Evolutionary conservation across 2,797 vertebrate species (phyloP).

Genomic region (Cryptoprocta ferox): DNA sequence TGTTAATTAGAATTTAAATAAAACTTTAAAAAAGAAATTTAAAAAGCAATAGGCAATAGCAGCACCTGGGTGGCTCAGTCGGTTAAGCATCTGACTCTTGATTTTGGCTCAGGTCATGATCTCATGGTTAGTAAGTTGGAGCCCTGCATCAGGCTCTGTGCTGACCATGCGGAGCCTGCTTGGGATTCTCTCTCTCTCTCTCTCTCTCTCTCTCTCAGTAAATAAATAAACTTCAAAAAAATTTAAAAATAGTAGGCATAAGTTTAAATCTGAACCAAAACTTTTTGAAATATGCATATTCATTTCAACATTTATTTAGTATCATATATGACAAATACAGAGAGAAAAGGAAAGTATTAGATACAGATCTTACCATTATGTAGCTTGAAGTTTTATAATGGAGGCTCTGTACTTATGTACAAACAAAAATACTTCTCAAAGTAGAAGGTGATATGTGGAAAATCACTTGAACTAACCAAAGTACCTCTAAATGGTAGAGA

Average conservation of each 20-base stretch:
- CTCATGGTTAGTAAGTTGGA: too few relatives aligned
- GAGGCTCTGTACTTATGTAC: not conserved
- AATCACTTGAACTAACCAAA: not conserved
- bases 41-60: not conserved
- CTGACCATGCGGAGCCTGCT: too few relatives aligned
- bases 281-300: conserved; percentile 9
- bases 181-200: too few relatives aligned
- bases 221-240: not conserved
- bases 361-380: not conserved
- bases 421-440: not conserved
- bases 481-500: not conserved
- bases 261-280: conserved; percentile 13
- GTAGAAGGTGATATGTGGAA: not conserved
- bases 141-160: too few relatives aligned
- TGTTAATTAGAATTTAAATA: not conserved
- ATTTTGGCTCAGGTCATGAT: too few relatives aligned
- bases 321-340: not conserved
- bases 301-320: not conserved
- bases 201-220: not conserved
- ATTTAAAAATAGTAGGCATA: not conserved
- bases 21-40: not conserved
- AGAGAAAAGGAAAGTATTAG: not conserved
- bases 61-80: too few relatives aligned
- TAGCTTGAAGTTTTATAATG: not conserved
- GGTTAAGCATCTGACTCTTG: too few relatives aligned